Conservation (phyloP, 2,888 invertebrate species). For the Drosophila formosana region DNA sequence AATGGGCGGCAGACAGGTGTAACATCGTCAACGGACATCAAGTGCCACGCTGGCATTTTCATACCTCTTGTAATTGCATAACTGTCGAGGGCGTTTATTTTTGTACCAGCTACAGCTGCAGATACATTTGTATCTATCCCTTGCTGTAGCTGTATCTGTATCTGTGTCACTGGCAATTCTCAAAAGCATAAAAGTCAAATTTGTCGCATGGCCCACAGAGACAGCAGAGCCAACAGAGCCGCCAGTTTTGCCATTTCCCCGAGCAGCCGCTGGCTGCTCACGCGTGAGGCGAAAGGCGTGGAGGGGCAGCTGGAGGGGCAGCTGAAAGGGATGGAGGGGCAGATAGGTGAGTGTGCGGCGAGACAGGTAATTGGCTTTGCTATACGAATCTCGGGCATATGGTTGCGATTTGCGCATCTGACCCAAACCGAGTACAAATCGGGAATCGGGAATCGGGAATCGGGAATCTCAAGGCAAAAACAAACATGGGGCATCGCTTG, state of each 20-base stretch:
- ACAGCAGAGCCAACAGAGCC: conserved; percentile 41
- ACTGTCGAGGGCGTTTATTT: conserved; percentile 41
- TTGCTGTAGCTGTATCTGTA: conserved; percentile 35
- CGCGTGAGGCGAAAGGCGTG: background rate
- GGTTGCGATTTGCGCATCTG: conserved; percentile 58
- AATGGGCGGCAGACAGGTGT: conserved; percentile 1
- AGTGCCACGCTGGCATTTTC: conserved; percentile 50
- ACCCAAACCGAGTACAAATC: background rate
- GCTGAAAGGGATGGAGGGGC: too few relatives aligned
- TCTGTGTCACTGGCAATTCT: conserved; percentile 75
- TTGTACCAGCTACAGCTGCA: conserved; percentile 17
- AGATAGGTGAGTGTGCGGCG: conserved; percentile 17
- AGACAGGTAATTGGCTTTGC: conserved; percentile 75
- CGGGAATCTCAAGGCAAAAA: background rate
- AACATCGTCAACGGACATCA: conserved; percentile 46
- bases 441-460: background rate
- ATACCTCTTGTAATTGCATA: conserved; percentile 62
- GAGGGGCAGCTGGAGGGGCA: too few relatives aligned
- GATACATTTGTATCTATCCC: conserved; percentile 15
- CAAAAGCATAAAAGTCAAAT: conserved; percentile 78
- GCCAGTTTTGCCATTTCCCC: conserved; percentile 61
- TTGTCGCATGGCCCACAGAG: conserved; percentile 76
- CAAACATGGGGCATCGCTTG: background rate
- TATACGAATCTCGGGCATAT: conserved; percentile 67
- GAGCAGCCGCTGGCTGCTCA: conserved; percentile 47